A percentile compares a stretch with the other conserved stretches of the same genome.
Conservation (phyloP, 1,140 invertebrate species). For the Drosophila pectinifera region DNA sequence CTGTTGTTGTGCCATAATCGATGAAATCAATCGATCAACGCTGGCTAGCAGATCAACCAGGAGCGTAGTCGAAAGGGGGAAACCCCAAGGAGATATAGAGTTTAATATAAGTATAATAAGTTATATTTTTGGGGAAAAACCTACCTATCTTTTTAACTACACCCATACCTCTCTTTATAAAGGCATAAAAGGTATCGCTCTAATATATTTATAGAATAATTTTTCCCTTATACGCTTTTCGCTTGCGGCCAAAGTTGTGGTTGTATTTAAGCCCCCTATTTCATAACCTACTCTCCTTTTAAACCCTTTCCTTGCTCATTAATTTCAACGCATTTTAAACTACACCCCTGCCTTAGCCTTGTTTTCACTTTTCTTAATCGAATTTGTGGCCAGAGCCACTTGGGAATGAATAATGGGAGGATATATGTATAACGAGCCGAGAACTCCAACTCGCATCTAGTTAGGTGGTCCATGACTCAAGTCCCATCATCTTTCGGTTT, state of each 20-base stretch:
- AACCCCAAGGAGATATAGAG: too few relatives aligned
- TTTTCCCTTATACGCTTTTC: too few relatives aligned
- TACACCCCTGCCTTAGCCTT: conserved; percentile 33
- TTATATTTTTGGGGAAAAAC: too few relatives aligned
- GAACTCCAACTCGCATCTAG: conserved; percentile 13
- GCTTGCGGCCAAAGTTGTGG: too few relatives aligned
- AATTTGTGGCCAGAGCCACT: conserved; percentile 39
- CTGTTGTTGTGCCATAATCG: conserved; percentile 75
- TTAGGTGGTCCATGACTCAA: conserved; percentile 59
- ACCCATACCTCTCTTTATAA: neutral
- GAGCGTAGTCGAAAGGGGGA: conserved; percentile 6
- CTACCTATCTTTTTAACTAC: too few relatives aligned
- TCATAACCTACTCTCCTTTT: neutral
- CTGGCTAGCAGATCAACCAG: conserved; percentile 29
- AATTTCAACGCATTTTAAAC: neutral
- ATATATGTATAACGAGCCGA: conserved; percentile 38
- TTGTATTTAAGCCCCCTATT: neutral
- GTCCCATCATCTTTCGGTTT: conserved; percentile 9
- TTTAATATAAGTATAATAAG: too few relatives aligned
- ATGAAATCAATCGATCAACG: conserved; percentile 81
- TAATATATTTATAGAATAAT: too few relatives aligned
- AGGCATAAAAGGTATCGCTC: too few relatives aligned
- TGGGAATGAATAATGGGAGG: conserved; percentile 63
- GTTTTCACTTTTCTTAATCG: conserved; percentile 69
- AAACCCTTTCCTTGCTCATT: neutral